phyloP scores from a whole-genome alignment of 2,888 invertebrate species.

The Sinohyriopsis cumingii region DNA sequence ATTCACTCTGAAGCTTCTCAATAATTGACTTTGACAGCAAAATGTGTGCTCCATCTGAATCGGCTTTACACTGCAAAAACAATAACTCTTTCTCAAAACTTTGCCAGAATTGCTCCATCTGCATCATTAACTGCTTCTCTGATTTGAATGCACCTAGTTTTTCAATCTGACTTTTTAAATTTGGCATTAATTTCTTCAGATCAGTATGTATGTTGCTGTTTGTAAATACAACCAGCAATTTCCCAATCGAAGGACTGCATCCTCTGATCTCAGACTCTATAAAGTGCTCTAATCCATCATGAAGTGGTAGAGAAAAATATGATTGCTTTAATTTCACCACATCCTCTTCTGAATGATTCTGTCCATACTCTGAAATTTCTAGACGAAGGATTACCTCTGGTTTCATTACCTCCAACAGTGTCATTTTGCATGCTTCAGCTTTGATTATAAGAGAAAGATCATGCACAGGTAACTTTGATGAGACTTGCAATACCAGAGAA shows the following conservation, averaged over 20 bases:
- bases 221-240: conserved; percentile 34
- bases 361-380: background rate
- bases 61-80: conserved; percentile 38
- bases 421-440: conserved; percentile 9
- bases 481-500: conserved; percentile 23
- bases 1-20: conserved; percentile 23
- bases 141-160: conserved; percentile 46
- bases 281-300: conserved; percentile 31
- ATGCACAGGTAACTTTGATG: background rate
- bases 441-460: no score
- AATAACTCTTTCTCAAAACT: conserved; percentile 20
- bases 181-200: background rate
- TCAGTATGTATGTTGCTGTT: conserved; percentile 39
- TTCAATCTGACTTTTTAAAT: conserved; percentile 24
- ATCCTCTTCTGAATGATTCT: background rate
- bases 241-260: background rate
- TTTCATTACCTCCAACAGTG: conserved; percentile 28
- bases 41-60: conserved; percentile 38
- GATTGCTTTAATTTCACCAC: conserved; percentile 2
- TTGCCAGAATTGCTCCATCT: conserved; percentile 35
- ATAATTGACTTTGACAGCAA: conserved; percentile 34
- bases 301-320: conserved; percentile 39
- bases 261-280: background rate
- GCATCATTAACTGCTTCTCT: conserved; percentile 37
- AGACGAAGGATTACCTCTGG: conserved; percentile 40